phyloP scores from a whole-genome alignment of 2,888 invertebrate genomes.

The Chironomus tentans region DNA sequence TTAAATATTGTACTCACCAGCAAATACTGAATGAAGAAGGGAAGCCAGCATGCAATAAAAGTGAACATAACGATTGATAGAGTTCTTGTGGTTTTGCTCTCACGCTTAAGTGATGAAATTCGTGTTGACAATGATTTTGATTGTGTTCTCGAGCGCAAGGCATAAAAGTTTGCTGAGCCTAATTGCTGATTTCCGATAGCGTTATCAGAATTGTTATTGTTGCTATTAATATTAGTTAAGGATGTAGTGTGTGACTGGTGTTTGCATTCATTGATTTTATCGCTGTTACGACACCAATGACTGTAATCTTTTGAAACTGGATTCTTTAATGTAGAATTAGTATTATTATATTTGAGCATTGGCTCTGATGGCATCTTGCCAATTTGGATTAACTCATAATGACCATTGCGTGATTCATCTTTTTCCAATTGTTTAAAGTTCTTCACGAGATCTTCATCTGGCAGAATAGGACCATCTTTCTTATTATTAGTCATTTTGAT shows the following conservation, averaged over 20 bases:
- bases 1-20: constrained; percentile 68
- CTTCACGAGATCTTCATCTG: constrained; percentile 13
- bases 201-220: constrained; percentile 4
- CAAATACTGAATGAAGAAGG: constrained; percentile 76
- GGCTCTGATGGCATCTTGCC: neutral
- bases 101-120: constrained; percentile 61
- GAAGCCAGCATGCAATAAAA: constrained; percentile 59
- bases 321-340: neutral
- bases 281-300: neutral
- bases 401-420: neutral
- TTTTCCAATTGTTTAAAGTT: neutral
- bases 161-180: neutral
- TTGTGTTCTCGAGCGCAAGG: constrained; percentile 28
- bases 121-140: constrained; percentile 39
- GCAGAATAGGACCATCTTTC: neutral
- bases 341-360: neutral
- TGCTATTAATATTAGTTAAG: constrained; percentile 9
- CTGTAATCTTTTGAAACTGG: neutral
- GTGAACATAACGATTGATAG: constrained; percentile 57
- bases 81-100: constrained; percentile 81
- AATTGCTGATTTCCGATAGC: constrained; percentile 14
- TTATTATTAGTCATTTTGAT: neutral
- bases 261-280: neutral
- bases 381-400: constrained; percentile 2
- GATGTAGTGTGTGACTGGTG: neutral